Conservation (phyloP, 2,888 invertebrate species). For the Diaperis boleti region DNA sequence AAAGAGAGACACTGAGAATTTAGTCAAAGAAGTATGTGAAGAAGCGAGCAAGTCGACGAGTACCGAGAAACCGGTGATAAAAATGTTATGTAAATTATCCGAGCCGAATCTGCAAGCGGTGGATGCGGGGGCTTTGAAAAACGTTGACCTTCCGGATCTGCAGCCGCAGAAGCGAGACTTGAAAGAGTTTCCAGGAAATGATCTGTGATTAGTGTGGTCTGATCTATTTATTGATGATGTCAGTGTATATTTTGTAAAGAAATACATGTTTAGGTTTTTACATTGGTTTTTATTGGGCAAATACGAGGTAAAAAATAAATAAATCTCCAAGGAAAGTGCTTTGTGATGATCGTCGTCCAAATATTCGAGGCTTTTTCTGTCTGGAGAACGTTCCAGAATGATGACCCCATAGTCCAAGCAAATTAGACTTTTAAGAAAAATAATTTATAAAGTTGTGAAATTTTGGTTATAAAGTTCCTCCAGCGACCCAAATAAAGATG, state of each 20-base stretch:
- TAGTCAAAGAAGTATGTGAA: slow-evolving; percentile 33
- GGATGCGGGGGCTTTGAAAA: slow-evolving; percentile 12
- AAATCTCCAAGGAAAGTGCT: too few relatives aligned
- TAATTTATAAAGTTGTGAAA: too few relatives aligned
- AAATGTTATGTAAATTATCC: slow-evolving; percentile 40
- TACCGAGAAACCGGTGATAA: slow-evolving; percentile 38
- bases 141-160: slow-evolving; percentile 4
- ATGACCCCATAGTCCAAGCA: too few relatives aligned
- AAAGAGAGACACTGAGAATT: slow-evolving; percentile 27
- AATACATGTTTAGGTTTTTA: slow-evolving; percentile 2
- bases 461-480: too few relatives aligned
- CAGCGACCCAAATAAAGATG: too few relatives aligned
- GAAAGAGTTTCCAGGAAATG: slow-evolving; percentile 14
- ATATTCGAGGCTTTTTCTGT: too few relatives aligned
- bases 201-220: slow-evolving; percentile 23
- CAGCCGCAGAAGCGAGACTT: slow-evolving; percentile 23
- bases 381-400: too few relatives aligned
- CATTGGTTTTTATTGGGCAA: not conserved
- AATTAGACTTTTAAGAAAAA: too few relatives aligned
- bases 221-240: slow-evolving; percentile 10
- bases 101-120: slow-evolving; percentile 25
- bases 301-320: too few relatives aligned
- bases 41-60: slow-evolving; percentile 20
- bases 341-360: too few relatives aligned
- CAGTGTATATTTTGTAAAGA: slow-evolving; percentile 25